These are phyloP conservation scores for Pseudorhombus dupliciocellatus DNA, from an alignment of 2,113 vertebrate genomes.

Conservation along the genomic window DNA sequence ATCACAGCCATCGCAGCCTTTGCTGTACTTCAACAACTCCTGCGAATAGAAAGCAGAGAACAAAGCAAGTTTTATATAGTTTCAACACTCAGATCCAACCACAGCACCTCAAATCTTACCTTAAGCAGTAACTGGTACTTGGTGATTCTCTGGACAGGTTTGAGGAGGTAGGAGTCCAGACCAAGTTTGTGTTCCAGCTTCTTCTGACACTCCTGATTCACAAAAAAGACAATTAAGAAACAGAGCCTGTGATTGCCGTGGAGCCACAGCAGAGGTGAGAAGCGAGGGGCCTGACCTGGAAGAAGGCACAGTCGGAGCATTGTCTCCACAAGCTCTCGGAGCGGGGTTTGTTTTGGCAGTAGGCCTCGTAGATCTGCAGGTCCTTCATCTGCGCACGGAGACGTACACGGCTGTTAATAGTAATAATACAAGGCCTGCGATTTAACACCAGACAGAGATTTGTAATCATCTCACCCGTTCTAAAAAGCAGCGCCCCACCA, in stretches of 20 bases:
- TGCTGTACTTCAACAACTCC: slow-evolving; percentile 98
- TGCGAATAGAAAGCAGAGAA: slow-evolving; percentile 55
- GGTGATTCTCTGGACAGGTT: slow-evolving; percentile 97
- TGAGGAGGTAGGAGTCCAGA: slow-evolving; percentile 97
- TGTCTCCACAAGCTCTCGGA: slow-evolving; percentile 98
- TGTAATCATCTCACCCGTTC: slow-evolving; percentile 81
- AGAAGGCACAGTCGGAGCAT: slow-evolving; percentile 95
- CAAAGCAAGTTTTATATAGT: background rate
- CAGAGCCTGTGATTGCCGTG: background rate
- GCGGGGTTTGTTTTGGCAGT: slow-evolving; percentile 98
- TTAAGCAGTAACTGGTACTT: slow-evolving; percentile 98
- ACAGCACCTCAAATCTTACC: slow-evolving; percentile 72
- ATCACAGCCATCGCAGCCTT: slow-evolving; percentile 89
- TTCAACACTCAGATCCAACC: too few species aligned
- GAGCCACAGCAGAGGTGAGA: background rate
- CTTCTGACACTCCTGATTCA: slow-evolving; percentile 91
- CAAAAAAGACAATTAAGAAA: background rate
- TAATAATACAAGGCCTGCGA: background rate
- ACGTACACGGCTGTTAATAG: slow-evolving; percentile 1
- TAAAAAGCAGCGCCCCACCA: slow-evolving; percentile 94
- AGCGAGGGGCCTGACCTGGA: slow-evolving; percentile 89
- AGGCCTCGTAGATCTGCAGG: slow-evolving; percentile 97
- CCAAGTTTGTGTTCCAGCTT: slow-evolving; percentile 98
- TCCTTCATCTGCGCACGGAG: slow-evolving; percentile 89
- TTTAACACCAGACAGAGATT: background rate